Evolutionary conservation across 2,797 vertebrate genomes (phyloP), one percentile per base, ranked within the genome.

Genomic region (Brachyrhaphis roseni): DNA sequence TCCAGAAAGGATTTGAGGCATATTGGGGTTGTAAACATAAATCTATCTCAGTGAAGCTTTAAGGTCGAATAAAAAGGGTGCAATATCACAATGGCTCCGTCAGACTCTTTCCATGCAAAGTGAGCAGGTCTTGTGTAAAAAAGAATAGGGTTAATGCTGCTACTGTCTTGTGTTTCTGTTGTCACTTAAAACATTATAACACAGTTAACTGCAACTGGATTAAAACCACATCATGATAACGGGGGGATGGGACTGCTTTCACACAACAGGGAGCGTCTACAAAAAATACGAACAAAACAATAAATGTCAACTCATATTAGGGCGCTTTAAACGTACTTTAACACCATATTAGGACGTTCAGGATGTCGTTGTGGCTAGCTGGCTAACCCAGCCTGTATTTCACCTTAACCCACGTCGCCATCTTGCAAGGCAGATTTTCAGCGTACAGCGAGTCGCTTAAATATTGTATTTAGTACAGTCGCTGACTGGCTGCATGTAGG

Each of bases 401-500:
- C 95, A 97, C 94, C 95, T 96, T 93, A 91, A 94, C 94, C 92
- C 92, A 93, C 91, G 94, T 94, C 96, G 96, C 96, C 96, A 97
- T 97, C 95, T 96, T 97, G 95, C 92, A 94, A 90, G 86, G 92
- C 89, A 89, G 88, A 91, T 94, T 95, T 90, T 89, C 82, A 85
- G 82, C 90, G 91, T 89, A 93, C 66, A 93, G 85, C 86, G 74
- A 89, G 77, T 78, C 85, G 79, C 84, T 87, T 75, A 83, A 89
- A 91, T 79, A 78, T 87, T 90, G 78, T 84, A 66, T 79, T 85
- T 85, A 89, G 81, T 72, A 90, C 2, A 82, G 82, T 43, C 74
- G 46, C 81, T 81, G 64, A 57, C 82, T 45, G 77, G 73, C 64
- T 81, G 53, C 66, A 49, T 74, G 12, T 13, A 64, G 43, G 68